Conservation (phyloP, 1,140 invertebrate species). For the Drosophila lacertosa region DNA sequence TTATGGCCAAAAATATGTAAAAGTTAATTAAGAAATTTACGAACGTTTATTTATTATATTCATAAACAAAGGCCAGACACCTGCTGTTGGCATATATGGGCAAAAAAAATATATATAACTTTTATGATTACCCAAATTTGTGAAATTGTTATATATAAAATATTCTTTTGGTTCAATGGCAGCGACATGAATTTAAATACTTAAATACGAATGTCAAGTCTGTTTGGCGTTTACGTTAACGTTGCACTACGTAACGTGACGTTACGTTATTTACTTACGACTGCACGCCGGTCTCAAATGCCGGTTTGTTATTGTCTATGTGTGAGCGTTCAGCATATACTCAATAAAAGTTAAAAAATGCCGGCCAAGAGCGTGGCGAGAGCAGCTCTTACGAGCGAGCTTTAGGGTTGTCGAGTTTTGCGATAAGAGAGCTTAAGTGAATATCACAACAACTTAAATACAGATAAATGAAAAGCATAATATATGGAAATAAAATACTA, state of each 20-base stretch:
- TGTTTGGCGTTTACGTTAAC: too few species aligned
- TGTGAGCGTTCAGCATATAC: slow-evolving; percentile 8
- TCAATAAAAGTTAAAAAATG: too few species aligned
- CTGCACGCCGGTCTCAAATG: slow-evolving; percentile 38
- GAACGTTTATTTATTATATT: slow-evolving; percentile 16
- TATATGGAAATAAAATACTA: not conserved
- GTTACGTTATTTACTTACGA: slow-evolving; percentile 18
- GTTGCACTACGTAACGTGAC: slow-evolving; percentile 2
- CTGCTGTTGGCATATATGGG: slow-evolving; percentile 12
- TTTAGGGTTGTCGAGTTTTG: slow-evolving; percentile 50
- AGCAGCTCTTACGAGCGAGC: slow-evolving; percentile 30
- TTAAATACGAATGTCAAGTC: too few species aligned
- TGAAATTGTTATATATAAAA: too few species aligned
- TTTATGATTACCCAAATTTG: slow-evolving; percentile 17
- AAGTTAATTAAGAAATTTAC: slow-evolving; percentile 22
- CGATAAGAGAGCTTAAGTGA: not conserved
- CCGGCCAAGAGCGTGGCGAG: slow-evolving; percentile 42
- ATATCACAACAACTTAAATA: not conserved
- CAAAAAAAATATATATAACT: not conserved
- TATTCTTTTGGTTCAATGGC: slow-evolving; percentile 14
- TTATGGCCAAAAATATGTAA: slow-evolving; percentile 23
- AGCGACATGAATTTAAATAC: slow-evolving; percentile 10
- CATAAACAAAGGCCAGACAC: not conserved
- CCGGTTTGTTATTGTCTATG: slow-evolving; percentile 47
- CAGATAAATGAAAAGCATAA: not conserved